phyloP scores from a whole-genome alignment of 1,140 invertebrate species.

The Lepidotrigona ventralis region DNA sequence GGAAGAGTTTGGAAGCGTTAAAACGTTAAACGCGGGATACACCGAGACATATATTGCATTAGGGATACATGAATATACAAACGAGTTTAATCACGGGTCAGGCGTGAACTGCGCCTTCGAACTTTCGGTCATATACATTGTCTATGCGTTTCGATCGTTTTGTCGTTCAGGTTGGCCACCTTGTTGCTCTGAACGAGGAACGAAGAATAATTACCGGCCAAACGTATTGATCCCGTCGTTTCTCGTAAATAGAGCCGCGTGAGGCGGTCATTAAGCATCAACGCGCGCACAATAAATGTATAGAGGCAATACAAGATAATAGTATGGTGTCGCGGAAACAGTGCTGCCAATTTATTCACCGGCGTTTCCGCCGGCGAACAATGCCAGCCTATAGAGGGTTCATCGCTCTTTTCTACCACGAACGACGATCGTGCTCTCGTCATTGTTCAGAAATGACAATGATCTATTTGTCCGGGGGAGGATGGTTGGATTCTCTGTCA shows the following conservation, averaged over 20 bases:
- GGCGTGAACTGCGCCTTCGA: background rate
- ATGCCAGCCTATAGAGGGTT: constrained; percentile 25
- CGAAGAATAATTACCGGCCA: constrained; percentile 9
- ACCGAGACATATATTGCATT: background rate
- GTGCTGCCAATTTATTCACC: constrained; percentile 61
- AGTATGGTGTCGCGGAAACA: constrained; percentile 37
- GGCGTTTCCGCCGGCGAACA: constrained; percentile 56
- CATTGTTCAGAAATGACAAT: constrained; percentile 45
- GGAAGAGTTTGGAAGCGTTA: background rate
- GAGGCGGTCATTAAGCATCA: constrained; percentile 11
- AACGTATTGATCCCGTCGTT: background rate
- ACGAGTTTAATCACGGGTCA: background rate
- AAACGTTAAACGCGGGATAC: background rate
- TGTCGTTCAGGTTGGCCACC: background rate
- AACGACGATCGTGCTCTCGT: background rate
- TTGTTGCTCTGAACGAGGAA: background rate
- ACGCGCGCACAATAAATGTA: constrained; percentile 24
- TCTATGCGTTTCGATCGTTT: background rate
- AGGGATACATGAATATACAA: constrained; percentile 10
- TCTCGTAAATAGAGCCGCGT: background rate
- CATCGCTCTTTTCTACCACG: constrained; percentile 28
- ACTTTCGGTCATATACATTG: background rate
- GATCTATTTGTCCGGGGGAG: constrained; percentile 46
- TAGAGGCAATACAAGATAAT: constrained; percentile 27
- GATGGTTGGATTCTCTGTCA: background rate